phyloP scores from a whole-genome alignment of 53 echinoderm and acorn worm genomes.

The Mesocentrotus franciscanus region DNA sequence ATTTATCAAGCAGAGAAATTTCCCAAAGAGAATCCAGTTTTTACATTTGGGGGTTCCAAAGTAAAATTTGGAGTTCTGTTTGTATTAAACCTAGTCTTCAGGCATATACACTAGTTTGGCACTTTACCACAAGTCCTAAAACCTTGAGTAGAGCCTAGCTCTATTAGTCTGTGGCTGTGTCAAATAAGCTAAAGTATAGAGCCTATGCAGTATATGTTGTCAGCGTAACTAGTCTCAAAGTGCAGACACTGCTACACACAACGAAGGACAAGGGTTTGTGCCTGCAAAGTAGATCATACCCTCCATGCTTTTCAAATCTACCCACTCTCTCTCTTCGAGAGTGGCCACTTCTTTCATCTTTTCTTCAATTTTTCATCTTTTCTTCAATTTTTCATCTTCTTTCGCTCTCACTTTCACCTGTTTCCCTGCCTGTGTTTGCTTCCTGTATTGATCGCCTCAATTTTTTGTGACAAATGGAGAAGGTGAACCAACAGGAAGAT shows the following conservation, averaged over 20 bases:
- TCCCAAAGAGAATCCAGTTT: not conserved
- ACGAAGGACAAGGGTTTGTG: not conserved
- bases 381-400: not conserved
- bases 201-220: no score
- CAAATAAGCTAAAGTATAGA: no score
- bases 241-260: no score
- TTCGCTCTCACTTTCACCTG: not conserved
- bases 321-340: not conserved
- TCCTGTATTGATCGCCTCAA: not conserved
- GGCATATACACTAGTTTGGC: no score
- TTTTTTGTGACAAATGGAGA: not conserved
- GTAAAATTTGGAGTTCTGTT: no score
- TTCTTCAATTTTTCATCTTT: not conserved
- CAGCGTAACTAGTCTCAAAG: no score
- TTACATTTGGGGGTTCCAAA: no score
- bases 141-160: no score
- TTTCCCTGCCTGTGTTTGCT: not conserved
- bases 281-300: no score
- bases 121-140: no score
- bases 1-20: not conserved
- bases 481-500: constrained; percentile 41
- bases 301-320: not conserved
- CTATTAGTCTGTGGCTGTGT: no score
- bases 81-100: no score
- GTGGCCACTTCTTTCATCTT: not conserved